Percentiles rank a stretch among this genome's conserved stretches.
phyloP scores from a whole-genome alignment of 2,113 vertebrate genomes.

The Madoqua kirkii region DNA sequence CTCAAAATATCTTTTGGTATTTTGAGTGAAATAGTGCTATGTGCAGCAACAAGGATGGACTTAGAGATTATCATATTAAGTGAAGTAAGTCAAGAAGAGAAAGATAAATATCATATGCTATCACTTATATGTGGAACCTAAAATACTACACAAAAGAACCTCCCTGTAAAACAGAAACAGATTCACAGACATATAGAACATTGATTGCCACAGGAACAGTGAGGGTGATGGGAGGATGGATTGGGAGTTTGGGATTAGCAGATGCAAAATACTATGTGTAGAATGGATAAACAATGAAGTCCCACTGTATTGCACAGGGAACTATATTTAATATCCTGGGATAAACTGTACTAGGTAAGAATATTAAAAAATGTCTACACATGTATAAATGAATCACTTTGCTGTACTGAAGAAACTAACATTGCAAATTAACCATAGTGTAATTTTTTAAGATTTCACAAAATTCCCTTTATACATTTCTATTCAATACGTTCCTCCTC shows the following conservation, averaged over 20 bases:
- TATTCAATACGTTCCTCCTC: not conserved
- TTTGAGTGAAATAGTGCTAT: not conserved
- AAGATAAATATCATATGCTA: not conserved
- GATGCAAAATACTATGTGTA: not conserved
- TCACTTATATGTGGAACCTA: not conserved
- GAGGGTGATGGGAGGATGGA: not conserved
- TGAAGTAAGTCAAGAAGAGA: not conserved
- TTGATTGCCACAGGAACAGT: not conserved
- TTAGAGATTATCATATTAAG: not conserved
- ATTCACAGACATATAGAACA: not conserved
- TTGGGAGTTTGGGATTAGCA: not conserved
- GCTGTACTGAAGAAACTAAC: not conserved
- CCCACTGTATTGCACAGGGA: not conserved
- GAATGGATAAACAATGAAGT: not conserved
- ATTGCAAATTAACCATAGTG: not conserved
- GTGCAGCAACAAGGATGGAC: not conserved
- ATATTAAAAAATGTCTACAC: not conserved
- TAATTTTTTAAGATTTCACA: not conserved
- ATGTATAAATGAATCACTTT: not conserved
- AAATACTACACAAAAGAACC: not conserved
- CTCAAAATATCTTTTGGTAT: not conserved
- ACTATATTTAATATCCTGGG: not conserved
- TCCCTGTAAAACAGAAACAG: not conserved
- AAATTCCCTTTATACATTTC: not conserved
- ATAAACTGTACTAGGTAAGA: not conserved